Evolutionary conservation across 1,140 invertebrate genomes (phyloP).

Genomic region (Drosophila nikananu): DNA sequence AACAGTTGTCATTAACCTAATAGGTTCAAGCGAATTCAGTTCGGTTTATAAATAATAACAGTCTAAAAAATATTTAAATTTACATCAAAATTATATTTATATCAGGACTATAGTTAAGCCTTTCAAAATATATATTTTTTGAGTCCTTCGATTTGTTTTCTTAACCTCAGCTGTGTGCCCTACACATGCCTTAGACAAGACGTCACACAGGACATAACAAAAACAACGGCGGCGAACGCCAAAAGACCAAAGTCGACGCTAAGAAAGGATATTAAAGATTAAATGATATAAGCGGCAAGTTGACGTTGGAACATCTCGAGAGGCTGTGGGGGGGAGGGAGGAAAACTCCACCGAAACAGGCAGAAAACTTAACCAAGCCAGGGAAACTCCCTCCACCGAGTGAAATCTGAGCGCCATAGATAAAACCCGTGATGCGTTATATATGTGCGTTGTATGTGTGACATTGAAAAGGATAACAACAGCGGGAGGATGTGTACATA

Average conservation of each 20-base stretch:
- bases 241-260: conserved; percentile 78
- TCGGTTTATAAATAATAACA: neutral
- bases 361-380: conserved; percentile 19
- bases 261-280: conserved; percentile 83
- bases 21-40: neutral
- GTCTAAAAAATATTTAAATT: no score
- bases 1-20: neutral
- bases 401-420: conserved; percentile 74
- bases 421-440: conserved; percentile 50
- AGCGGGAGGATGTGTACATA: conserved; percentile 20
- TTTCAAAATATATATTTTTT: neutral
- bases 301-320: conserved; percentile 44
- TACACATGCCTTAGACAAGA: conserved; percentile 59
- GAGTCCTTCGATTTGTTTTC: neutral
- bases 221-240: conserved; percentile 42
- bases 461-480: conserved; percentile 80
- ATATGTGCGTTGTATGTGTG: conserved; percentile 57
- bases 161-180: neutral
- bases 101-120: neutral
- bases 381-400: conserved; percentile 14
- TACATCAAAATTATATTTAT: neutral
- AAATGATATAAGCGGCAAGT: conserved; percentile 81
- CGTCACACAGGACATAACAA: conserved; percentile 69
- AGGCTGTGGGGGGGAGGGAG: neutral
- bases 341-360: conserved; percentile 31